These are phyloP conservation scores for Parus major DNA, from an alignment of 2,113 vertebrate genomes.

Conservation along the genomic window DNA sequence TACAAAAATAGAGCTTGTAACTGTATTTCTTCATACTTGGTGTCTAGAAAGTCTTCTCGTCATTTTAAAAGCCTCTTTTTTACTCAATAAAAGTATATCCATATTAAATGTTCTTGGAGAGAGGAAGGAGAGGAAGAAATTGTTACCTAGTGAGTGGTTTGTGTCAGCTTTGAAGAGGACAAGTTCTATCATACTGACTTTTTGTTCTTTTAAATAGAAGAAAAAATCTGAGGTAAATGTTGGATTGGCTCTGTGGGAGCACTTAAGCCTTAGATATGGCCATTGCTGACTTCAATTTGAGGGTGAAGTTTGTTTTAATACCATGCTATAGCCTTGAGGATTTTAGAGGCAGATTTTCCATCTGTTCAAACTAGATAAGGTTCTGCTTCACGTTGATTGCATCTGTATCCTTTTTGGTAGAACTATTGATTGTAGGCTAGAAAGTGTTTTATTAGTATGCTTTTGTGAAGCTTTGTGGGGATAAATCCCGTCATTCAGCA, in stretches of 20 bases:
- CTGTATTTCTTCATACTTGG: neutral
- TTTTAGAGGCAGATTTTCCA: neutral
- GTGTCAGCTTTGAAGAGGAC: neutral
- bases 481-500: neutral
- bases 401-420: neutral
- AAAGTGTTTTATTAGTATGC: neutral
- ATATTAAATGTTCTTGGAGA: neutral
- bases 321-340: neutral
- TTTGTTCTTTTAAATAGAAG: neutral
- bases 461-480: neutral
- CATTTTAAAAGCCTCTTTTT: neutral
- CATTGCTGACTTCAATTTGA: neutral
- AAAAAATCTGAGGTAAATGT: neutral
- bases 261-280: neutral
- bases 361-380: neutral
- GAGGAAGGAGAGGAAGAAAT: neutral
- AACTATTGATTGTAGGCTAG: neutral
- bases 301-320: neutral
- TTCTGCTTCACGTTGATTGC: neutral
- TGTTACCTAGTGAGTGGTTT: neutral
- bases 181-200: neutral
- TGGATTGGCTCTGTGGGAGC: neutral
- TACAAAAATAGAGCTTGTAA: neutral
- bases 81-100: neutral
- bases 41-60: neutral